Percentiles rank a stretch among this genome's conserved stretches.
Evolutionary conservation across 2,797 vertebrate species (phyloP).

Genomic region (Semaprochilodus insignis): DNA sequence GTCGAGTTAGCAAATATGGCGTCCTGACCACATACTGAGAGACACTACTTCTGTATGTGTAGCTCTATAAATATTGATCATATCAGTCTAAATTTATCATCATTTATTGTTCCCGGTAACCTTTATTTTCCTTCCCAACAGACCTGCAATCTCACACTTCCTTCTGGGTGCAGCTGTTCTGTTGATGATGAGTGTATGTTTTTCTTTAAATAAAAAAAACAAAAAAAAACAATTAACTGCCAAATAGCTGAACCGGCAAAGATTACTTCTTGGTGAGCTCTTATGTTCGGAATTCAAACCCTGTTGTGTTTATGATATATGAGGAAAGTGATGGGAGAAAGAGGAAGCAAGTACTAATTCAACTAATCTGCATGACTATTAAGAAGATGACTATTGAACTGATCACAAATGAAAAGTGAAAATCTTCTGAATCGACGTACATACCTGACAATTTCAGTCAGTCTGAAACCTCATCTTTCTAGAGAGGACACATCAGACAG

Average conservation of each 20-base stretch:
- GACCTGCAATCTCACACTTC: no score
- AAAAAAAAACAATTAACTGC: no score
- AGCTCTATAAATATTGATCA: no score
- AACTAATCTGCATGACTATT: not conserved
- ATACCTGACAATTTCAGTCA: conserved; percentile 2
- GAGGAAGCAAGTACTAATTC: not conserved
- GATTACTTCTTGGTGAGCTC: not conserved
- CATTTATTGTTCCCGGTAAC: no score
- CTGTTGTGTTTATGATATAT: not conserved
- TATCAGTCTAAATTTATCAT: no score
- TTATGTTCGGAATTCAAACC: not conserved
- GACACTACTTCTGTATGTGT: no score
- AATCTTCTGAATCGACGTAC: not conserved
- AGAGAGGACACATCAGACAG: not conserved
- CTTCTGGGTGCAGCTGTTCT: no score
- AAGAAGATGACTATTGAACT: not conserved
- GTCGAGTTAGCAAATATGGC: no score
- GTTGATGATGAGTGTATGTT: no score
- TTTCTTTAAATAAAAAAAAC: no score
- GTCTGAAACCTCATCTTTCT: not conserved
- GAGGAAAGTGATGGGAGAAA: not conserved
- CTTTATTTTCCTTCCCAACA: no score
- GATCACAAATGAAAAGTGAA: not conserved
- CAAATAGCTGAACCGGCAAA: not conserved
- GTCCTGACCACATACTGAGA: no score